phyloP scores from a whole-genome alignment of 1,140 invertebrate species.

The Caenorhabditis inopinata region DNA sequence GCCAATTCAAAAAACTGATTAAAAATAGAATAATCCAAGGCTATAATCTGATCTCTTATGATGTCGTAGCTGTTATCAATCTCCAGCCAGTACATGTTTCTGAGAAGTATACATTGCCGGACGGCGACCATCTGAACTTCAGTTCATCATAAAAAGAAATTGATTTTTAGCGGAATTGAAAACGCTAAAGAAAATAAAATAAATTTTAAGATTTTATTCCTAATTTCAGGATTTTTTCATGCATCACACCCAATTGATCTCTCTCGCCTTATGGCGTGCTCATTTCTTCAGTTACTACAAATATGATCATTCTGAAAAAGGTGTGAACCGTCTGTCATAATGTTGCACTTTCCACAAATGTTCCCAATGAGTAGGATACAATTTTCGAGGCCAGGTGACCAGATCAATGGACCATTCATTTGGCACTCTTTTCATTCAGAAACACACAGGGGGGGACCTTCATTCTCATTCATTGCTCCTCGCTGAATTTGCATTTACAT shows the following conservation, averaged over 20 bases:
- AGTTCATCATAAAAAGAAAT: no score
- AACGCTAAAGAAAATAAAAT: no score
- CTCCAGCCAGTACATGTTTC: no score
- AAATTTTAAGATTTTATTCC: no score
- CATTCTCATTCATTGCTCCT: slow-evolving; percentile 12
- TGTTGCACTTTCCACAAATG: background rate
- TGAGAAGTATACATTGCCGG: no score
- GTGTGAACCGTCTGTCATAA: slow-evolving; percentile 18
- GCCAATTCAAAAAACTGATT: no score
- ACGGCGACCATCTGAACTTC: no score
- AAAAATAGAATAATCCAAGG: no score
- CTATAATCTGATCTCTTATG: no score
- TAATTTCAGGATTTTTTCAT: no score
- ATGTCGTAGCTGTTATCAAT: no score
- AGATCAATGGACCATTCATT: slow-evolving; percentile 5
- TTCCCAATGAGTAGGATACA: background rate
- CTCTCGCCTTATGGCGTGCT: background rate
- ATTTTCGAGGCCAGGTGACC: background rate
- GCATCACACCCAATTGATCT: background rate
- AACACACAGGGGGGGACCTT: background rate
- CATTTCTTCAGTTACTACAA: background rate
- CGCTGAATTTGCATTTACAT: slow-evolving; percentile 16
- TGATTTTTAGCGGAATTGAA: no score
- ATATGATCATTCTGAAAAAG: slow-evolving; percentile 18
- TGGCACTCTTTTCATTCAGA: background rate